phyloP scores from a whole-genome alignment of 2,113 vertebrate species.

The Scomber colias region DNA sequence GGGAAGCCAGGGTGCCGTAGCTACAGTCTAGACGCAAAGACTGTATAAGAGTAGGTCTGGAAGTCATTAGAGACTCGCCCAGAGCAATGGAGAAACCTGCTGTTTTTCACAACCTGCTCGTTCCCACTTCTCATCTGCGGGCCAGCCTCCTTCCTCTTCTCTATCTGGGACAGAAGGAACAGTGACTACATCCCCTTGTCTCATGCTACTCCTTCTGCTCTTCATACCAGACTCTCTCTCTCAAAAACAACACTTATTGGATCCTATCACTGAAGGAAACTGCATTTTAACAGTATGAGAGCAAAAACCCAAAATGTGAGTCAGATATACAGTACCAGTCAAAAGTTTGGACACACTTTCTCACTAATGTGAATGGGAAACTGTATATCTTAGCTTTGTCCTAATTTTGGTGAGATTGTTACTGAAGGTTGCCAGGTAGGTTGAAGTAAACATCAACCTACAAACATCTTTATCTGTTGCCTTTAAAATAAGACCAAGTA shows the following conservation, averaged over 20 bases:
- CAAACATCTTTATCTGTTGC: background rate
- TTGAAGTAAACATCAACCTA: background rate
- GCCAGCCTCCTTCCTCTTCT: conserved; percentile 49
- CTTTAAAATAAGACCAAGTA: background rate
- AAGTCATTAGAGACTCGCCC: conserved; percentile 82
- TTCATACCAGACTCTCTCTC: conserved; percentile 12
- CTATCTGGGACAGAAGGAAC: conserved; percentile 60
- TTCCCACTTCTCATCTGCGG: conserved; percentile 41
- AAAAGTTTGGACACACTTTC: too few species aligned
- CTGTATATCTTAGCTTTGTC: too few species aligned
- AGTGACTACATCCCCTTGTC: conserved; percentile 41
- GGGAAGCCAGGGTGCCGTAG: conserved; percentile 34
- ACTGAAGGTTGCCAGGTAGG: background rate
- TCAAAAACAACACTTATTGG: conserved; percentile 45
- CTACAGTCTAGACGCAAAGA: conserved; percentile 61
- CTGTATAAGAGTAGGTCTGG: conserved; percentile 72
- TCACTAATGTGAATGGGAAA: too few species aligned
- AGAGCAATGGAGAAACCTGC: conserved; percentile 80
- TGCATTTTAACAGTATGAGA: conserved; percentile 3
- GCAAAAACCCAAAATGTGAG: conserved; percentile 26
- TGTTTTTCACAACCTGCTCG: conserved; percentile 78
- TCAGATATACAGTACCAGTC: conserved; percentile 11
- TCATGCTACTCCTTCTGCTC: conserved; percentile 30
- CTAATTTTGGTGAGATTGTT: background rate
- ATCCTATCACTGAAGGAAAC: background rate